Conservation (phyloP, 2,797 vertebrate genomes). For the Myoxocephalus aenaeus region DNA sequence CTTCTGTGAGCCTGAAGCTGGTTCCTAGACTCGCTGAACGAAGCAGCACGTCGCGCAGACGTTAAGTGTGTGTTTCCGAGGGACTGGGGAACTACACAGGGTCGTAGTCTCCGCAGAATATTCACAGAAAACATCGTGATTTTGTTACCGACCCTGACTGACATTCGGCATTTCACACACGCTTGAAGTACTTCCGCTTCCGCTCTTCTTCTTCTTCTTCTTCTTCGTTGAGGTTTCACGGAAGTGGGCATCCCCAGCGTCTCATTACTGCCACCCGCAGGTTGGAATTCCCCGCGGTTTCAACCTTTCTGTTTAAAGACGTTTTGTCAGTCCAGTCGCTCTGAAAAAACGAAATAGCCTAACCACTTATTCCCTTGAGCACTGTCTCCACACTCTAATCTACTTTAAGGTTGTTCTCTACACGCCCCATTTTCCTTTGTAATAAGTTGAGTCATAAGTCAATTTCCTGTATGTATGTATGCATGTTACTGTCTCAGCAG, state of each 20-base stretch:
- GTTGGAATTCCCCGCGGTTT: no score
- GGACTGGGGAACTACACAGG: background rate
- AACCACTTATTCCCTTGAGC: background rate
- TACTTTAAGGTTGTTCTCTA: background rate
- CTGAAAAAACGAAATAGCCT: no score
- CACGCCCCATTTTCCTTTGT: no score
- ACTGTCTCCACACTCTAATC: background rate
- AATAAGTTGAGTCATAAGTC: no score
- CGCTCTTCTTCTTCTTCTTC: background rate
- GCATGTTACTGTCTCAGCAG: no score
- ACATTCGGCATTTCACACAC: background rate
- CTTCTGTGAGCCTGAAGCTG: background rate
- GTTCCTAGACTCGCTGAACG: fast-evolving
- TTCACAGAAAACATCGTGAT: slow-evolving; percentile 3
- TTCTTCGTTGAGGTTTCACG: background rate
- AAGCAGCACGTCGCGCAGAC: fast-evolving
- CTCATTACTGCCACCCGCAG: background rate
- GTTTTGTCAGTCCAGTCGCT: no score
- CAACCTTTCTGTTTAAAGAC: no score
- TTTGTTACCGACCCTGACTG: background rate
- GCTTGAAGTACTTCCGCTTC: background rate
- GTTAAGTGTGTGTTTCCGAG: background rate
- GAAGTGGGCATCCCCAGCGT: background rate
- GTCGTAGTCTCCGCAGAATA: background rate
- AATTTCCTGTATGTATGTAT: no score